phyloP scores from a whole-genome alignment of 2,113 vertebrate species.

The Talpa occidentalis region DNA sequence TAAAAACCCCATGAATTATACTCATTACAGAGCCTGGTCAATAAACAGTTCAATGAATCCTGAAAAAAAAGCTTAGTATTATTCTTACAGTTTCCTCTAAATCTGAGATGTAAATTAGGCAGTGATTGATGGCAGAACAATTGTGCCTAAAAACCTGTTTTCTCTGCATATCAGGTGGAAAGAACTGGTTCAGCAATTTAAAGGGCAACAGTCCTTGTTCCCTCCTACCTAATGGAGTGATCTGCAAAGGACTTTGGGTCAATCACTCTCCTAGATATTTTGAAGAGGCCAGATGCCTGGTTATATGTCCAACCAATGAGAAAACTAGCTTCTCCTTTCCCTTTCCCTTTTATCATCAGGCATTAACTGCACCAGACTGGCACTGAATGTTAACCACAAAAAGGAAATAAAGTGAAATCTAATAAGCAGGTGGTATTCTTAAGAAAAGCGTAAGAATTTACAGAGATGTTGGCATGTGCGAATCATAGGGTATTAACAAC shows the following conservation, averaged over 20 bases:
- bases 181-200: conserved; percentile 36
- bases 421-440: neutral
- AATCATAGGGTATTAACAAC: conserved; percentile 50
- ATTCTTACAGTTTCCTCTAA: conserved; percentile 35
- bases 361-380: neutral
- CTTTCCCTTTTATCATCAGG: conserved; percentile 7
- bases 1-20: neutral
- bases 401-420: conserved; percentile 6
- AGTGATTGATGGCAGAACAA: neutral
- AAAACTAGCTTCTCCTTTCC: conserved; percentile 42
- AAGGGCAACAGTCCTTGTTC: neutral
- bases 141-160: conserved; percentile 34
- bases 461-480: neutral
- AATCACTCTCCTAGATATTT: neutral
- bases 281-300: neutral
- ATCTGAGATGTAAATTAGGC: neutral
- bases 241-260: neutral
- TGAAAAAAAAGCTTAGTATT: neutral
- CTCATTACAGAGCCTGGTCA: neutral
- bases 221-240: neutral
- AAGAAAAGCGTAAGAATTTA: conserved; percentile 43
- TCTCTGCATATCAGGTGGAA: conserved; percentile 25
- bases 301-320: neutral
- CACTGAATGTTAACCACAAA: neutral
- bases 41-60: conserved; percentile 2